Evolutionary conservation across 2,113 vertebrate genomes (phyloP).

Genomic region (Campylomormyrus numenius): DNA sequence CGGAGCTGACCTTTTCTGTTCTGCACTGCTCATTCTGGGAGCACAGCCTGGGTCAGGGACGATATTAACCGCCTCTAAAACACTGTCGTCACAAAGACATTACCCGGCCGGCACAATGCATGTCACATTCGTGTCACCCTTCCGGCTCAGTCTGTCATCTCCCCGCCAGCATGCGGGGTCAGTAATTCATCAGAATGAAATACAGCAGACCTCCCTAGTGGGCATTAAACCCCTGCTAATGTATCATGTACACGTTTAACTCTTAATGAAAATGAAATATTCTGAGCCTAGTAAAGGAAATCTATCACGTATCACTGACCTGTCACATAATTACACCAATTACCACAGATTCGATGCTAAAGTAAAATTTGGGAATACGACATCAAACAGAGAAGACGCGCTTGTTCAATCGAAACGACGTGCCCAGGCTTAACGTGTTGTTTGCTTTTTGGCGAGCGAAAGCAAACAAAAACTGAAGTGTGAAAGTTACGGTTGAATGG

Average conservation of each 20-base stretch:
- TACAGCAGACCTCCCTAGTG: constrained; percentile 43
- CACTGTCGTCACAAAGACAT: constrained; percentile 52
- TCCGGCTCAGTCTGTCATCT: constrained; percentile 31
- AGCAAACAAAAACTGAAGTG: neutral
- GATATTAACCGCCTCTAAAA: constrained; percentile 52
- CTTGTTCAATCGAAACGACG: neutral
- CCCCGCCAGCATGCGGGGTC: constrained; percentile 40
- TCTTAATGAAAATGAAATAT: constrained; percentile 77
- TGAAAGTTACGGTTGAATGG: constrained; percentile 3
- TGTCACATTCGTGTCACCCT: constrained; percentile 51
- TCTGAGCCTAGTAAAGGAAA: constrained; percentile 68
- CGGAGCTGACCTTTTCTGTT: constrained; percentile 50
- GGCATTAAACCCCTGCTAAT: constrained; percentile 62
- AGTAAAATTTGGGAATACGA: neutral
- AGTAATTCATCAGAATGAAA: constrained; percentile 63
- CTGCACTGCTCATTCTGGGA: constrained; percentile 29
- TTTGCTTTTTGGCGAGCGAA: neutral
- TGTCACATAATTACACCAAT: constrained; percentile 29
- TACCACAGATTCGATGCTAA: constrained; percentile 27
- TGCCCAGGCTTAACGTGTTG: neutral
- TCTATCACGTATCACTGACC: constrained; percentile 58
- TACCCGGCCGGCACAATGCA: constrained; percentile 40
- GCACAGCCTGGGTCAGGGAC: constrained; percentile 41
- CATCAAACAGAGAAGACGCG: neutral
- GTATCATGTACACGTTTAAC: constrained; percentile 67